Base-by-base conservation (phyloP, 2,888 invertebrate genomes). In the Spodoptera exigua region DNA sequence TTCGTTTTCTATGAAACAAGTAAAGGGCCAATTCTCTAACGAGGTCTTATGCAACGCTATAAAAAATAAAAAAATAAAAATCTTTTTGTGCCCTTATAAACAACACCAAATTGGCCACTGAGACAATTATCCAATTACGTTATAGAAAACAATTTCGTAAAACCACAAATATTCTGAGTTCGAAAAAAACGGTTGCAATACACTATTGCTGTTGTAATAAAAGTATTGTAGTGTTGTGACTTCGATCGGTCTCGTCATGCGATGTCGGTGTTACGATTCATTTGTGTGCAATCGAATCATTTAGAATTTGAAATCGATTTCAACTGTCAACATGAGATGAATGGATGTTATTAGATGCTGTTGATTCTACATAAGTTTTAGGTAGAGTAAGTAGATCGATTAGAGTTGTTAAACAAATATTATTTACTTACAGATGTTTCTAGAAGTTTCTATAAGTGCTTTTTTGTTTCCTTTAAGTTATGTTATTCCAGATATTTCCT, bases 181-280 rank as follows among this genome's bases (percentile, higher is more conserved):
- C 61, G 63, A 61, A 64, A 61, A 44, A 70, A 70, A 72, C 57
- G 61, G 61, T 75, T 74, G 78, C 69, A 52, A 53, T 58, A 57
- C 35, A 48, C 17, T 41, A 44, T 60, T 68, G 48, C 44, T 43
- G 39, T 41, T 27, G 49, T 46, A 53, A 48, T 52, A 67, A 27
- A 7, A 77, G 58, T 66, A 62, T 57, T 63, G 61, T 60, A 34
- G 57, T 65, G 74, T 61, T 60, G 70, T 61, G 34, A 76, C 76
- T 76, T 64, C 71, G 74, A 81, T 80, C 58, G 68, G 54, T 59
- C 56, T 60, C 66, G 76, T 72, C 74, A 78, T 79, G 83, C 83
- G 72, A 75, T 70, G 41, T 68, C 58, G 61, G 59, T 32, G 67
- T 74, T 76, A 61, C 71, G 51, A 54, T 36, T 67, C 45, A 36